Conservation (phyloP, 2,888 invertebrate genomes). For the Cepaea hortensis region DNA sequence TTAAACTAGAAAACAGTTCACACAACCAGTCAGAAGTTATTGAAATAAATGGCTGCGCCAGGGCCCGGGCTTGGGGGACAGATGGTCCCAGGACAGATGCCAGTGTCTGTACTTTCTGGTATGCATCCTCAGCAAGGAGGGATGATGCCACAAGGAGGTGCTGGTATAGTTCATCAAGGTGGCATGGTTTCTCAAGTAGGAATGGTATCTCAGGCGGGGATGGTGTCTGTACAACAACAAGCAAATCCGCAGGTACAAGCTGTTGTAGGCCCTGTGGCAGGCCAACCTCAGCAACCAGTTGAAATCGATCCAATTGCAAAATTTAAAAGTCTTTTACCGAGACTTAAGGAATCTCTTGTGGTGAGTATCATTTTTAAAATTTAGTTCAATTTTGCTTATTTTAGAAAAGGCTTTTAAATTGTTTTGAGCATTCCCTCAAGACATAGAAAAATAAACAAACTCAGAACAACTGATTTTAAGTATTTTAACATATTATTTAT, state of each 20-base stretch:
- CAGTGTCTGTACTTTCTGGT: conserved; percentile 9
- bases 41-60: conserved; percentile 36
- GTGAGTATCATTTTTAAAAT: conserved; percentile 52
- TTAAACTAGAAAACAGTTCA: too few species aligned
- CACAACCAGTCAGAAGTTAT: too few species aligned
- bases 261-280: conserved; percentile 46
- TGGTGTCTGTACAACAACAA: conserved; percentile 32
- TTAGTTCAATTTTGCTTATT: neutral
- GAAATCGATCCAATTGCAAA: conserved; percentile 66
- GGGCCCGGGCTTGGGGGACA: conserved; percentile 17
- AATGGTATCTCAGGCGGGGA: neutral
- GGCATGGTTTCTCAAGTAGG: neutral
- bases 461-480: too few species aligned
- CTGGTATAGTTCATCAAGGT: neutral
- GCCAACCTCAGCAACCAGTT: conserved; percentile 26
- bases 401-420: neutral
- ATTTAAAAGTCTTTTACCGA: conserved; percentile 64
- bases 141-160: conserved; percentile 14
- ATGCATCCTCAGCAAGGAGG: conserved; percentile 29
- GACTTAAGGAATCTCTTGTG: conserved; percentile 66
- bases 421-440: too few species aligned
- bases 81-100: conserved; percentile 20
- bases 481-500: too few species aligned
- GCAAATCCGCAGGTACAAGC: conserved; percentile 48
- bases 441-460: too few species aligned